Evolutionary conservation across 1,140 invertebrate genomes (phyloP).

Genomic region (Hycleus phaleratus): DNA sequence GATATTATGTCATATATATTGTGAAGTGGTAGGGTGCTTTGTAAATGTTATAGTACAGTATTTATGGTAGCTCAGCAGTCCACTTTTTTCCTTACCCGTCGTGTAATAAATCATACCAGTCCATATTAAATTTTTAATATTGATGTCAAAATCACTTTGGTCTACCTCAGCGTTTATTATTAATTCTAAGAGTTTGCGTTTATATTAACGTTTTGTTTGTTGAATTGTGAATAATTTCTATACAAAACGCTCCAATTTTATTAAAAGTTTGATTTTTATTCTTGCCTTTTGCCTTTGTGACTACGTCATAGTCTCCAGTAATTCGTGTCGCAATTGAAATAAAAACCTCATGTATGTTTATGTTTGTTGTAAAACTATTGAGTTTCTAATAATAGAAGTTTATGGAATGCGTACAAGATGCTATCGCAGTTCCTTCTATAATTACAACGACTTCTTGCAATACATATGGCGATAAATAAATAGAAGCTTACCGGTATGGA

Average conservation of each 20-base stretch:
- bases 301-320: too few species aligned
- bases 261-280: too few species aligned
- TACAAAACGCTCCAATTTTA: too few species aligned
- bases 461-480: background rate
- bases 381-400: conserved; percentile 1
- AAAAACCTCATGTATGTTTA: too few species aligned
- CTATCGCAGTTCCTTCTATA: background rate
- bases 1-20: too few species aligned
- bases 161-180: conserved; percentile 4
- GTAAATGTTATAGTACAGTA: too few species aligned
- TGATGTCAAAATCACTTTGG: conserved; percentile 21
- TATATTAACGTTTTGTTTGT: conserved; percentile 13
- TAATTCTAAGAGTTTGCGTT: conserved; percentile 6
- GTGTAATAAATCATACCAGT: conserved; percentile 19
- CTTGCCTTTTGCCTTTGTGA: too few species aligned
- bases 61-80: conserved; percentile 4
- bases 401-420: background rate
- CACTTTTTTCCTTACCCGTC: background rate
- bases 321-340: too few species aligned
- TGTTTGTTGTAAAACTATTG: background rate
- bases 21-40: background rate
- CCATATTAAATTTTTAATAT: conserved; percentile 25
- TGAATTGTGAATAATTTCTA: background rate
- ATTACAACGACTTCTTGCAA: background rate
- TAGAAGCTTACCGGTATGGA: conserved; percentile 37